Evolutionary conservation across 2,113 vertebrate species (phyloP), one percentile per base, ranked within the genome.

Genomic region (Atrichornis clamosus): DNA sequence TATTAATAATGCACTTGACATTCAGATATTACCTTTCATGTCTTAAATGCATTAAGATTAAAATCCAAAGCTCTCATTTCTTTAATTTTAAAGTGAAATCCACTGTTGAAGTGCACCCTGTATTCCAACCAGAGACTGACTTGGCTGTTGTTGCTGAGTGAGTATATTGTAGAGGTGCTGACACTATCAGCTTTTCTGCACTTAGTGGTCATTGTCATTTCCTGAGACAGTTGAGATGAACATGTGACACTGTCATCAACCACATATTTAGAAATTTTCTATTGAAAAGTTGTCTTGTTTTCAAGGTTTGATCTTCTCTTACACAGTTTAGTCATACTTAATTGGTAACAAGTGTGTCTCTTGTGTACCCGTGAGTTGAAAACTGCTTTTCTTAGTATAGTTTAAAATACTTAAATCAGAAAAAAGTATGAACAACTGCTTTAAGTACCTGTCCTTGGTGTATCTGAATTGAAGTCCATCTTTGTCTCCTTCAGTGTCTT

Each of bases 401-500:
- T 70, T 76, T 73, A 37, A 65, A 49, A 69, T 50, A 73, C 9
- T 82, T 80, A n/a, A 50, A 42, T 68, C 63, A 28, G 15, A 30
- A 80, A 63, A 69, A 77, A 62, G n/a, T 1, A 27, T 4, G 9
- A 81, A 55, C 2, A 70, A 22, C 13, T 60, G 28, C 35, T 87
- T 91, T 69, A 46, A 80, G 52, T 55, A 60, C 1, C 2, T 79
- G 24, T 74, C 46, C 18, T 67, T 64, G 10, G 5, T 32, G 5
- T 49, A 49, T 39, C 13, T 75, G 44, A 67, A 60, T 76, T 18
- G 13, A 79, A 70, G 49, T 52, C 28, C 35, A 5, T 53, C 26
- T 87, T 75, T 93, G 47, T 65, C 26, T 88, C 41, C 10, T 64
- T 19, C 95, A 99, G 99, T 98, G 98, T 99, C 98, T 99, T 85